These are phyloP conservation scores for Stegana nigrithorax DNA, from an alignment of 2,888 invertebrate genomes.

Conservation along the genomic window DNA sequence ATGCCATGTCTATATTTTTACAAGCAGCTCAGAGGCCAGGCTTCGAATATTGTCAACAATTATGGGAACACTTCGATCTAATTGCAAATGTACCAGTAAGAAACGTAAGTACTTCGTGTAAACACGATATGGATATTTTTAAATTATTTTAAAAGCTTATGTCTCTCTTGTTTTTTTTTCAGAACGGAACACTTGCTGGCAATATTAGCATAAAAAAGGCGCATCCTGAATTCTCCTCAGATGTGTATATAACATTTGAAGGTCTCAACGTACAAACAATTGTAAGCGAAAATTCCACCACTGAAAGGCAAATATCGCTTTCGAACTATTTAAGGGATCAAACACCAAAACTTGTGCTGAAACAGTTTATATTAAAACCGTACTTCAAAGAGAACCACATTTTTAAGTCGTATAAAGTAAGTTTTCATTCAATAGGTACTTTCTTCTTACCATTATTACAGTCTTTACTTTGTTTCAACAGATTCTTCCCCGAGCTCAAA, in stretches of 20 bases:
- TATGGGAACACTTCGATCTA: slow-evolving; percentile 72
- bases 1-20: slow-evolving; percentile 69
- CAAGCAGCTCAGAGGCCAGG: slow-evolving; percentile 63
- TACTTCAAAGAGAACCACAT: slow-evolving; percentile 68
- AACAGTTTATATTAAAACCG: slow-evolving; percentile 72
- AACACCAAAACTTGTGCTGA: slow-evolving; percentile 75
- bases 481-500: slow-evolving; percentile 81
- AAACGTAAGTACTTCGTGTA: slow-evolving; percentile 50
- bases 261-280: slow-evolving; percentile 36
- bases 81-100: slow-evolving; percentile 76
- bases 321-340: slow-evolving; percentile 72
- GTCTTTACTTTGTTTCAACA: slow-evolving; percentile 7
- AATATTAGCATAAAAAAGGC: slow-evolving; percentile 76
- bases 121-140: background rate
- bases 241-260: slow-evolving; percentile 71
- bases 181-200: slow-evolving; percentile 75
- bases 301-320: slow-evolving; percentile 62
- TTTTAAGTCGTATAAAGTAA: slow-evolving; percentile 76
- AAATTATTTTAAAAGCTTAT: background rate
- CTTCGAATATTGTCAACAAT: slow-evolving; percentile 70
- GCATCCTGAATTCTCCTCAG: slow-evolving; percentile 76
- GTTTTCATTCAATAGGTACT: background rate
- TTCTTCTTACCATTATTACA: background rate
- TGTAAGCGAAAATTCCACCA: slow-evolving; percentile 28
- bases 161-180: slow-evolving; percentile 25